phyloP scores from a whole-genome alignment of 2,888 invertebrate genomes.

The Conchocele bisecta region DNA sequence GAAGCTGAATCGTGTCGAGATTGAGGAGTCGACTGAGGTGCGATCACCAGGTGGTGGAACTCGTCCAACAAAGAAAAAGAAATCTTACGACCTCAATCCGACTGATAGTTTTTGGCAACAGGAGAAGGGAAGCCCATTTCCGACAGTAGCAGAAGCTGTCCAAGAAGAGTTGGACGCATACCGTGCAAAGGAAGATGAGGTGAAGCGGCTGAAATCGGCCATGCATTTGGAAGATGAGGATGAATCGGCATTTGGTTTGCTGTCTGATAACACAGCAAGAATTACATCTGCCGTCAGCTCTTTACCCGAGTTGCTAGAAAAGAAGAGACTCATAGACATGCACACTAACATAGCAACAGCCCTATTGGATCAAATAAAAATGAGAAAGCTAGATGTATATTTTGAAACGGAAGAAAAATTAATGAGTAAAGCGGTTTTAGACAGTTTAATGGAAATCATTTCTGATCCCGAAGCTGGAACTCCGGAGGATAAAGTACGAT shows the following conservation, averaged over 20 bases:
- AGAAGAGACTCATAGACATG: slow-evolving; percentile 98
- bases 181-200: slow-evolving; percentile 96
- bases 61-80: slow-evolving; percentile 86
- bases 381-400: slow-evolving; percentile 95
- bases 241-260: slow-evolving; percentile 88
- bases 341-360: slow-evolving; percentile 98
- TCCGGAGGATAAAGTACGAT: slow-evolving; percentile 94
- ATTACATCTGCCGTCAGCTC: slow-evolving; percentile 96
- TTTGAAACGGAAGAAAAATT: slow-evolving; percentile 99
- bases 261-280: slow-evolving; percentile 86
- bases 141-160: slow-evolving; percentile 96
- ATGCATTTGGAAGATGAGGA: slow-evolving; percentile 98
- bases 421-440: slow-evolving; percentile 88
- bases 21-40: slow-evolving; percentile 86
- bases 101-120: slow-evolving; percentile 96
- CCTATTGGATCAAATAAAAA: slow-evolving; percentile 86
- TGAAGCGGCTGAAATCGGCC: slow-evolving; percentile 95
- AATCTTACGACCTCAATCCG: slow-evolving; percentile 94
- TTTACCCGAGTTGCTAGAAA: slow-evolving; percentile 97
- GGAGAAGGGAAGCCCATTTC: slow-evolving; percentile 91
- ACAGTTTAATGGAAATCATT: slow-evolving; percentile 94
- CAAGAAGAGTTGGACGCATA: slow-evolving; percentile 99
- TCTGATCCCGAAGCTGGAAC: slow-evolving; percentile 93
- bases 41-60: slow-evolving; percentile 76
- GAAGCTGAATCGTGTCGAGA: slow-evolving; percentile 92